Conservation (phyloP, 2,888 invertebrate genomes). For the Pristionchus maxplancki region DNA sequence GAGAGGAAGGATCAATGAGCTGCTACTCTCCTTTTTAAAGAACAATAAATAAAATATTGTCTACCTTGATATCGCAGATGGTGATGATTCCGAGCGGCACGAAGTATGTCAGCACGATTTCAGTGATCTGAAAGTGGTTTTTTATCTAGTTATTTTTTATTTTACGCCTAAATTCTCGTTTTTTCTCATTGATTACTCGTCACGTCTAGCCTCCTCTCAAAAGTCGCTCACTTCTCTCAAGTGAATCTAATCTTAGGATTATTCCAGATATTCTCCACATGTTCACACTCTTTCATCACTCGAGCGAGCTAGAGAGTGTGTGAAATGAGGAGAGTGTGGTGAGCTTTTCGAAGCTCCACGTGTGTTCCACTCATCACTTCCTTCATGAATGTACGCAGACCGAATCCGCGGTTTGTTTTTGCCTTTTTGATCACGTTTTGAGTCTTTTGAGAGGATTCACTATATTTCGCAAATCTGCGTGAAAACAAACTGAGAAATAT, state of each 20-base stretch:
- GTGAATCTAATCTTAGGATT: background rate
- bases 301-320: background rate
- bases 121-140: conserved; percentile 64
- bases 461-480: too few relatives aligned
- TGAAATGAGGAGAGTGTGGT: background rate
- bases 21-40: too few relatives aligned
- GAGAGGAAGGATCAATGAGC: too few relatives aligned
- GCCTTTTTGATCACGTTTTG: too few relatives aligned
- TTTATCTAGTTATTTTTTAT: background rate
- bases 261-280: background rate
- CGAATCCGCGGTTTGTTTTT: too few relatives aligned
- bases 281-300: background rate
- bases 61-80: conserved; percentile 70
- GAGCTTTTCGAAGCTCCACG: too few relatives aligned
- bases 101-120: conserved; percentile 73
- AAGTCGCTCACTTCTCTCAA: background rate
- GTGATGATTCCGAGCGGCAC: conserved; percentile 71
- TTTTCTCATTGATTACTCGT: background rate
- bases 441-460: too few relatives aligned
- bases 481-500: too few relatives aligned
- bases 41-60: too few relatives aligned
- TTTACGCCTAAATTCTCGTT: background rate
- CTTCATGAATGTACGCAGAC: too few relatives aligned
- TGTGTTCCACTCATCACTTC: too few relatives aligned
- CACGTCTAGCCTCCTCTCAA: background rate